Evolutionary conservation across 1,140 invertebrate species (phyloP), one percentile per base, ranked within the genome.

Genomic region (Eurosta solidaginis): DNA sequence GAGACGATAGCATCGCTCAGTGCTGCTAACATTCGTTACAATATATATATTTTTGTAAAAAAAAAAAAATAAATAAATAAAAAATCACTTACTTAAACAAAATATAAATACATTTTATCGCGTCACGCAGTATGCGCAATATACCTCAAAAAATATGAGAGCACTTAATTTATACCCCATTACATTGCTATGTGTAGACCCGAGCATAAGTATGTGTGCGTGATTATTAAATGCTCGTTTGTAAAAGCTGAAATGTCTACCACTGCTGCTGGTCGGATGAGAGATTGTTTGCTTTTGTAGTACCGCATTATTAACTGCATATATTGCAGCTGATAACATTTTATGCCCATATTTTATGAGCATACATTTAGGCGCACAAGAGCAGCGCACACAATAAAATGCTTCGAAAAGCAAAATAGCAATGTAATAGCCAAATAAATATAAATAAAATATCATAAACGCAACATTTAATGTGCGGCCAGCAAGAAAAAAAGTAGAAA

Each of bases 261-360:
- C 54, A 14, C 4, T 59, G 2, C 29, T 20, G n/a, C n/a, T n/a
- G n/a, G n/a, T n/a, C n/a, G n/a, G n/a, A n/a, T n/a, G n/a, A n/a
- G n/a, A n/a, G n/a, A n/a, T n/a, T 36, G 33, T 20, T 68, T 9
- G 33, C 59, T n/a, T 68, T 40, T 36, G 27, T 68, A n/a, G 45
- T 3, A n/a, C 27, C 33, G 7, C 59, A 68, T 40, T 68, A 68
- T 68, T 68, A 68, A 68, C 59, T 68, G 59, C 59, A 68, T 68
- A 68, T 68, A 40, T 68, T 68, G 59, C 59, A 68, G 59, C 59
- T 68, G 59, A 68, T 68, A 68, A 68, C 36, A 68, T 68, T 68
- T 40, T 68, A 68, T 68, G 59, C 59, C 33, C 59, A 68, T 68
- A 68, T 68, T 68, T 68, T 68, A 75, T 49, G 73, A 17, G n/a